Base-by-base conservation (phyloP, 2,113 vertebrate genomes). In the Melanerpes aurifrons region DNA sequence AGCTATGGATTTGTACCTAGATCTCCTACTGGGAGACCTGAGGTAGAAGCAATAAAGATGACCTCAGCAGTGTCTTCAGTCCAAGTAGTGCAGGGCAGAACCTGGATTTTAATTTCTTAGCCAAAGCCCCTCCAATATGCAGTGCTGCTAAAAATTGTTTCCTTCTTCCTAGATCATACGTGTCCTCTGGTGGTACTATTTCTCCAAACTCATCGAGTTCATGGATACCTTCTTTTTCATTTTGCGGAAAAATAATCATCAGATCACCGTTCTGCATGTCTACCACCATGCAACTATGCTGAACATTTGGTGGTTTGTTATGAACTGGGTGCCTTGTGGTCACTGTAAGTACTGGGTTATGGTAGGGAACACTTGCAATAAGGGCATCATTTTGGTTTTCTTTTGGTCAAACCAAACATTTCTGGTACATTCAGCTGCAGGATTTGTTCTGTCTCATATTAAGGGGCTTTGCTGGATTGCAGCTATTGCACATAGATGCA, bases 151-250 rank as follows among this genome's bases (percentile, higher is more conserved):
- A 96, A 90, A 70, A 37, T 57, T 92, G 47, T 86, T 90, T 82
- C 21, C 84, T 94, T 6, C 40, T 68, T 84, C 72, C 32, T 92
- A 99, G 99, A 97, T 99, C 82, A 98, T 99, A 81, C 97, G 94
- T 8, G 98, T 98, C 70, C 98, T 99, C 50, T 99, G 99, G 99
- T 99, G 99, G 99, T 99, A 99, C 95, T 99, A 99, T 97, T 99
- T 99, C 97, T 99, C 99, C 95, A 99, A 99, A 95, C 97, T 99
- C 92, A 98, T 99, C 13, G 99, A 99, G 89, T 99, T 99, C 95
- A 99, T 99, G 98, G 99, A 99, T 97, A 99, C 99, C n/a, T 98
- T 99, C 93, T 99, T 99, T 97, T 99, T 99, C 96, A 98, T 99
- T 94, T 97, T 99, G 88, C 98, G 99, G 45, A 99, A 99, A 96